These are phyloP conservation scores for Sisyra nigra DNA, from an alignment of 2,888 invertebrate species.

Conservation along the genomic window DNA sequence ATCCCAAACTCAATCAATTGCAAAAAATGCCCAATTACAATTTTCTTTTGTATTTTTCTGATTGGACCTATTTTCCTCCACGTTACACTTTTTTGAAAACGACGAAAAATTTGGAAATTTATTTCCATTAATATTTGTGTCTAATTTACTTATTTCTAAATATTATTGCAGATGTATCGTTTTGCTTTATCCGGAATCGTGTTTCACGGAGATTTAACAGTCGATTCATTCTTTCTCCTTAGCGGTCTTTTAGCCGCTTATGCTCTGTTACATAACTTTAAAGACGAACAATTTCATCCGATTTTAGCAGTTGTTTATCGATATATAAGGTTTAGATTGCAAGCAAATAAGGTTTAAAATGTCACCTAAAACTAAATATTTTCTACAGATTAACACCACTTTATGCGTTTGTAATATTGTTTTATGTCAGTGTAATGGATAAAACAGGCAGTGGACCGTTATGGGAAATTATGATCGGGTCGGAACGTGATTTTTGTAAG, in stretches of 20 bases:
- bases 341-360: neutral
- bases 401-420: conserved; percentile 38
- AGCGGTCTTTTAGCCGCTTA: conserved; percentile 40
- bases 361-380: no score
- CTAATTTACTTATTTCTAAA: no score
- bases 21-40: no score
- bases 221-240: conserved; percentile 45
- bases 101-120: no score
- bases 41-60: no score
- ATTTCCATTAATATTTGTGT: no score
- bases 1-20: no score
- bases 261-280: conserved; percentile 27
- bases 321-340: conserved; percentile 47
- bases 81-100: no score
- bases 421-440: conserved; percentile 34
- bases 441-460: conserved; percentile 41
- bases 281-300: conserved; percentile 29
- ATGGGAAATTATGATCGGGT: conserved; percentile 34
- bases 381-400: conserved; percentile 34
- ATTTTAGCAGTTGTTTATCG: conserved; percentile 34
- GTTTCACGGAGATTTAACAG: conserved; percentile 43
- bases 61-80: no score
- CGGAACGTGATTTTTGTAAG: conserved; percentile 34
- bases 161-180: no score
- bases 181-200: conserved; percentile 24